Evolutionary conservation across 2,113 vertebrate species (phyloP).

Genomic region (Notarius quadriscutis): DNA sequence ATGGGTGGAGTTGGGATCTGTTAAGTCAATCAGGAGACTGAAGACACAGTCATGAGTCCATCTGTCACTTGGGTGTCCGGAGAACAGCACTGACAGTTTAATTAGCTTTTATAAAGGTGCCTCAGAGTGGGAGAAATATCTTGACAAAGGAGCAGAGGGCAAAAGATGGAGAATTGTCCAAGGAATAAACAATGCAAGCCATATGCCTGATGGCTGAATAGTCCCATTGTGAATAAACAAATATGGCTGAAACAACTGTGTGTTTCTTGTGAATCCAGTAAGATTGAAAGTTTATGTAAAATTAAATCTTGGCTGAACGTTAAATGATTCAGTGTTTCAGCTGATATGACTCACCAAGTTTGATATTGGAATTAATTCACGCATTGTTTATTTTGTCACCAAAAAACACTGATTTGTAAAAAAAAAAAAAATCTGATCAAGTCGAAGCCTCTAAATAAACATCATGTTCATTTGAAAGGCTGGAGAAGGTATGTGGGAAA

Average conservation of each 20-base stretch:
- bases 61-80: slow-evolving; percentile 46
- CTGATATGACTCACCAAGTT: not conserved
- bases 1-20: slow-evolving; percentile 38
- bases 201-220: slow-evolving; percentile 22
- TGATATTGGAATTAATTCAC: not conserved
- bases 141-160: slow-evolving; percentile 44
- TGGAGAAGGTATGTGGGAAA: slow-evolving; percentile 10
- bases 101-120: slow-evolving; percentile 51
- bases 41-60: slow-evolving; percentile 43
- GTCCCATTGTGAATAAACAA: slow-evolving; percentile 1
- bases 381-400: not conserved
- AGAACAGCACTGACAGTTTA: slow-evolving; percentile 51
- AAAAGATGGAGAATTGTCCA: slow-evolving; percentile 37
- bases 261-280: not conserved
- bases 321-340: not conserved
- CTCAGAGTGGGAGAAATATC: slow-evolving; percentile 37
- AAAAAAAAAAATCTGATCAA: not conserved
- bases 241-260: not conserved
- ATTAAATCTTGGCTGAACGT: not conserved
- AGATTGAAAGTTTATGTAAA: not conserved
- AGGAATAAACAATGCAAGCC: slow-evolving; percentile 29
- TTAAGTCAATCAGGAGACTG: slow-evolving; percentile 42
- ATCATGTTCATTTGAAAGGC: not conserved
- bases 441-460: slow-evolving; percentile 6
- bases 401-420: not conserved